Conservation (phyloP, 2,888 invertebrate genomes). For the Mycogona germanica region DNA sequence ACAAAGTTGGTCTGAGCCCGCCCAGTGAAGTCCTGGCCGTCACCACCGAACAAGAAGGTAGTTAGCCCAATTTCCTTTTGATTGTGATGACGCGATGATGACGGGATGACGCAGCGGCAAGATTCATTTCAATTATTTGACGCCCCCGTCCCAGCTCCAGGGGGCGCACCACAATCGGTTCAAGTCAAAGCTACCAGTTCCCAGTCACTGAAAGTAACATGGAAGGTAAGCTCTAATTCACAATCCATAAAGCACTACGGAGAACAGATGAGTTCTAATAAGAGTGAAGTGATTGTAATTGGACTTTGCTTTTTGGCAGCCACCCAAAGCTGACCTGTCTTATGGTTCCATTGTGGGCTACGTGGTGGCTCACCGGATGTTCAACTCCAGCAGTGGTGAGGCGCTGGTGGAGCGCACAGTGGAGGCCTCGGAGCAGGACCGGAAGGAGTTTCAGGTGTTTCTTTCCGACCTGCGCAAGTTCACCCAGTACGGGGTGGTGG, state of each 20-base stretch:
- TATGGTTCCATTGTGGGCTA: conserved; percentile 85
- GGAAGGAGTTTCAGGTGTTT: conserved; percentile 79
- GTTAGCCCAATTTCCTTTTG: not conserved
- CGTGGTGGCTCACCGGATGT: conserved; percentile 73
- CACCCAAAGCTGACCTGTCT: conserved; percentile 78
- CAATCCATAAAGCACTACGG: not conserved
- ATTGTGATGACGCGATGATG: not conserved
- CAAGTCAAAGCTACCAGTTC: conserved; percentile 16
- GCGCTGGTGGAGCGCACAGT: conserved; percentile 5
- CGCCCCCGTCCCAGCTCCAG: conserved; percentile 20
- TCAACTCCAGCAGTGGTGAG: conserved; percentile 15
- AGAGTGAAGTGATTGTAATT: not conserved
- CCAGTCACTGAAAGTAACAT: conserved; percentile 17
- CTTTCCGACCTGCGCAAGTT: conserved; percentile 84
- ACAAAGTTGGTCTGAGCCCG: conserved; percentile 41
- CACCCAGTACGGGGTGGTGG: conserved; percentile 94
- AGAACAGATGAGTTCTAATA: not conserved
- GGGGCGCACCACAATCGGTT: conserved; percentile 18
- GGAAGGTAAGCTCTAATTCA: conserved; percentile 16
- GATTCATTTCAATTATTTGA: too few relatives aligned
- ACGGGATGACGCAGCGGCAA: not conserved
- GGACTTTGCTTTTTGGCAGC: conserved; percentile 36
- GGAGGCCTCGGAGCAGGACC: conserved; percentile 44
- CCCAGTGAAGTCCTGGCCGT: conserved; percentile 67
- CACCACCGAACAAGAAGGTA: conserved; percentile 84